phyloP scores from a whole-genome alignment of 2,797 vertebrate genomes.

The Helicolenus hilgendorfi region DNA sequence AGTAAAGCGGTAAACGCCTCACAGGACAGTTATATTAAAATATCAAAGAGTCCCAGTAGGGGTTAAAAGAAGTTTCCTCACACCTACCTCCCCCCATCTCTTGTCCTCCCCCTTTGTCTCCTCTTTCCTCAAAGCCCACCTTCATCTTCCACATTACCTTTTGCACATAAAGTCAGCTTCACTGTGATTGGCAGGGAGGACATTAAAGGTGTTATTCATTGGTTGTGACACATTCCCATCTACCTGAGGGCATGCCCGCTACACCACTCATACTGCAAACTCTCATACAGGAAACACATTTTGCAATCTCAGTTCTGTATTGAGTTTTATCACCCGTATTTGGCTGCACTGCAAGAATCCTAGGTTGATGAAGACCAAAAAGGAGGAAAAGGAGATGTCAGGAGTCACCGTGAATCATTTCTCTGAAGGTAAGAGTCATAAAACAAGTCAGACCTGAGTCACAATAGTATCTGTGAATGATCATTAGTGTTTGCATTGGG shows the following conservation, averaged over 20 bases:
- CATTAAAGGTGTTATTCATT: constrained; percentile 80
- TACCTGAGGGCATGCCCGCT: constrained; percentile 36
- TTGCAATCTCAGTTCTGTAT: neutral
- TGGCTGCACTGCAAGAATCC: neutral
- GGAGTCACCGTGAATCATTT: constrained; percentile 70
- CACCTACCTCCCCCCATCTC: constrained; percentile 9
- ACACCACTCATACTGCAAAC: constrained; percentile 34
- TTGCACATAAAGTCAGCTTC: constrained; percentile 14
- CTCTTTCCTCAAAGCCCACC: constrained; percentile 1
- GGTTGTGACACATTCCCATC: constrained; percentile 27
- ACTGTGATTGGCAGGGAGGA: constrained; percentile 75
- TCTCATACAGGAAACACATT: neutral
- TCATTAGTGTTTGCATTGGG: neutral
- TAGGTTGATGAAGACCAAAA: constrained; percentile 59
- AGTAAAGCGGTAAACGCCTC: neutral
- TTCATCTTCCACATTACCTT: constrained; percentile 41
- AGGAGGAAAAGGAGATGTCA: constrained; percentile 47
- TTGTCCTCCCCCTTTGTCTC: neutral
- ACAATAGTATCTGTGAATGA: neutral
- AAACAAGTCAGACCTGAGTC: neutral
- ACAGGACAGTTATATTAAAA: constrained; percentile 27
- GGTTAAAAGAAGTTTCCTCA: constrained; percentile 34
- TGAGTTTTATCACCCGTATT: neutral
- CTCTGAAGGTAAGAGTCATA: constrained; percentile 74
- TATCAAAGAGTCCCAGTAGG: constrained; percentile 34